Evolutionary conservation across 92 coral and sea anemone genomes (phyloP).

Genomic region (Palythoa heliodiscus): DNA sequence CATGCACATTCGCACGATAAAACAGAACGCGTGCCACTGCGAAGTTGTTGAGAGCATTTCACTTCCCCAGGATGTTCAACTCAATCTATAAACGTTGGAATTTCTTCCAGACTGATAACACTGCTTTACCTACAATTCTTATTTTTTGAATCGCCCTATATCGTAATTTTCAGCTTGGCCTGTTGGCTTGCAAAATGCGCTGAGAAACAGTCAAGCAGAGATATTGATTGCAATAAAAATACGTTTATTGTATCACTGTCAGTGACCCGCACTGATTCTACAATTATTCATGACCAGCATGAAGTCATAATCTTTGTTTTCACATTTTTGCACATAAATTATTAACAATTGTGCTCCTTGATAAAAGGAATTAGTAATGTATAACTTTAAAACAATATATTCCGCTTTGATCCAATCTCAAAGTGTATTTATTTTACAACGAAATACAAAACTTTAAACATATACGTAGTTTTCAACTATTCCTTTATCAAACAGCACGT

Average conservation of each 20-base stretch:
- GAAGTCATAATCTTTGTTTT: slow-evolving; percentile 55
- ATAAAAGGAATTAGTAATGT: slow-evolving; percentile 69
- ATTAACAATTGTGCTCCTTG: slow-evolving; percentile 75
- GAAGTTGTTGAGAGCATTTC: too few species aligned
- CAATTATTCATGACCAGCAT: slow-evolving; percentile 90
- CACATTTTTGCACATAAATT: slow-evolving; percentile 54
- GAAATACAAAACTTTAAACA: slow-evolving; percentile 52
- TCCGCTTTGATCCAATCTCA: slow-evolving; percentile 61
- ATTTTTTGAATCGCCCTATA: neutral
- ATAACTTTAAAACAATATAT: slow-evolving; percentile 53
- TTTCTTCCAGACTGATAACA: neutral
- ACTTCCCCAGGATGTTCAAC: too few species aligned
- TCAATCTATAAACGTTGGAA: too few species aligned
- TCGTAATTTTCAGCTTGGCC: neutral
- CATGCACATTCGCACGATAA: too few species aligned
- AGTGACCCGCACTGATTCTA: slow-evolving; percentile 88
- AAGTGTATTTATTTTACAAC: slow-evolving; percentile 48
- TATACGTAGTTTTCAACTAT: slow-evolving; percentile 44
- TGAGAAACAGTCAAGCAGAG: neutral
- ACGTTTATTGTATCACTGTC: slow-evolving; percentile 60
- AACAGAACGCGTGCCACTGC: too few species aligned
- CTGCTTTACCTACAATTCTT: neutral
- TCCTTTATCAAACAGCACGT: slow-evolving; percentile 77
- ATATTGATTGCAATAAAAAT: slow-evolving; percentile 47
- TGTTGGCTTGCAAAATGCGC: neutral